Percentiles rank a stretch among this genome's conserved stretches.
Conservation (phyloP, 2,797 vertebrate species). For the Lagorchestes hirsutus region DNA sequence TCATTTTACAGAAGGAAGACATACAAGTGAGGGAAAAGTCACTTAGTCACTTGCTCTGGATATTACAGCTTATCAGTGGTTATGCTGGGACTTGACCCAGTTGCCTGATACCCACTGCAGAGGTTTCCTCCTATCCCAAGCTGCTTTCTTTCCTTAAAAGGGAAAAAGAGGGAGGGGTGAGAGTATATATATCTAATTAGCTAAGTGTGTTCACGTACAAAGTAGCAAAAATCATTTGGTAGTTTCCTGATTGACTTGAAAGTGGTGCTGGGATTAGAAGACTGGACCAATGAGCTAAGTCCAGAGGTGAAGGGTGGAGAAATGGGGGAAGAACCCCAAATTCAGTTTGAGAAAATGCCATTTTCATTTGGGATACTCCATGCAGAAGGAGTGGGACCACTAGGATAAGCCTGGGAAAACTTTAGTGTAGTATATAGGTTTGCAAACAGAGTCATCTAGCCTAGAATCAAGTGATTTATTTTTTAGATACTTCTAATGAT, state of each 20-base stretch:
- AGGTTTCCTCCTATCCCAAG: neutral
- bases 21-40: neutral
- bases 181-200: neutral
- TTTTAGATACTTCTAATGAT: neutral
- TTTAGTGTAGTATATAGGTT: neutral
- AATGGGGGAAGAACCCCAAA: neutral
- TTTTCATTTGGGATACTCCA: neutral
- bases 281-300: neutral
- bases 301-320: neutral
- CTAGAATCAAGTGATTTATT: neutral
- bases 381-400: neutral
- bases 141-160: neutral
- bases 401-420: neutral
- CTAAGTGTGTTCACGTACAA: neutral
- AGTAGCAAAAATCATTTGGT: neutral
- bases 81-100: neutral
- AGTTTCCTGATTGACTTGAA: neutral
- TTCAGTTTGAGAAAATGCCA: neutral
- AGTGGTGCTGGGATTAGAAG: neutral
- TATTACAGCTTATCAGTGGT: neutral
- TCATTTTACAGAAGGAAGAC: neutral
- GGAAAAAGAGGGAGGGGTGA: neutral
- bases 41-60: neutral
- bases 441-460: neutral
- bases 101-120: neutral